Percentiles rank a stretch among this genome's conserved stretches.
These are phyloP conservation scores for Leucozona laternaria DNA, from an alignment of 2,888 invertebrate genomes.

Conservation along the genomic window DNA sequence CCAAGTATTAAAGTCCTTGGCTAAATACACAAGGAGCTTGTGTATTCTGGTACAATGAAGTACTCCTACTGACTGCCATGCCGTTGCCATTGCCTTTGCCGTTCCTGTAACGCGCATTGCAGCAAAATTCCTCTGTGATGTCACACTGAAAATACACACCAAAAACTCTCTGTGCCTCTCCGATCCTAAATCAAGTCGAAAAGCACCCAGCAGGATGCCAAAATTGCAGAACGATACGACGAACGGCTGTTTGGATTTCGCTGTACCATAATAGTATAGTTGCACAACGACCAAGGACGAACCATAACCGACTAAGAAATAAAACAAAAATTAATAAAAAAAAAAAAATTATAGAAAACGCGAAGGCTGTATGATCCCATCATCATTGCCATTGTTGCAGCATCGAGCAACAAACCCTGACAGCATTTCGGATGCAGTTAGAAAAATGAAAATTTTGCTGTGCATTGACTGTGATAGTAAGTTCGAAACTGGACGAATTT, in stretches of 20 bases:
- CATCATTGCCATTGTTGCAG: constrained; percentile 67
- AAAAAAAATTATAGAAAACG: constrained; percentile 1
- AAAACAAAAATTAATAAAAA: background rate
- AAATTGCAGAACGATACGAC: constrained; percentile 51
- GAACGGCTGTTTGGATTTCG: constrained; percentile 15
- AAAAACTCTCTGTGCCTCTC: constrained; percentile 28
- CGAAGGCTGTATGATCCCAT: constrained; percentile 71
- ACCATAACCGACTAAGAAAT: constrained; percentile 13
- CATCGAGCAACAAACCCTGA: constrained; percentile 52
- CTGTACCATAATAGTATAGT: constrained; percentile 5
- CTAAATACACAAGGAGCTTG: constrained; percentile 39
- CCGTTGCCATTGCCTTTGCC: too few species aligned
- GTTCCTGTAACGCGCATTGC: constrained; percentile 67
- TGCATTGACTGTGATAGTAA: constrained; percentile 57
- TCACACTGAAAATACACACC: constrained; percentile 36
- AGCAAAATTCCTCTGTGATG: constrained; percentile 68
- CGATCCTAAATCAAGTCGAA: constrained; percentile 73
- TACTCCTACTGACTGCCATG: constrained; percentile 7
- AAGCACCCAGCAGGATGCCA: constrained; percentile 70
- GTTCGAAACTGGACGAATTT: constrained; percentile 1
- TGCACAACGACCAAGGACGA: constrained; percentile 42
- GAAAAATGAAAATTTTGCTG: constrained; percentile 67
- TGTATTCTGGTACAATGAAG: background rate
- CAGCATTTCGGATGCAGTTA: constrained; percentile 70
- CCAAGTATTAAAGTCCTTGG: constrained; percentile 67